Base-by-base conservation (phyloP, 2,888 invertebrate genomes). In the Caenorhabditis sinica region DNA sequence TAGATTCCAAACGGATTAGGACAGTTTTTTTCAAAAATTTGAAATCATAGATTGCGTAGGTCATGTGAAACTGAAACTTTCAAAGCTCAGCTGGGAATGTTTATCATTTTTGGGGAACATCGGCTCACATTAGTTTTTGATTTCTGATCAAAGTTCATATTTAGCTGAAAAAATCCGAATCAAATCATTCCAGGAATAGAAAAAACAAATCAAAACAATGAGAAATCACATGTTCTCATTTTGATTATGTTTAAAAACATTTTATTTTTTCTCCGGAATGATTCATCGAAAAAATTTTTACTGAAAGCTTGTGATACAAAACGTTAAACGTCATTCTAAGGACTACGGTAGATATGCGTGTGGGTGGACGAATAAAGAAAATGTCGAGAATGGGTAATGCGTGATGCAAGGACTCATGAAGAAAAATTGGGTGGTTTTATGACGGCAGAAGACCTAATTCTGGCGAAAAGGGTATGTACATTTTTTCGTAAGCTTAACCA, bases 391-490 rank as follows among this genome's bases (percentile, higher is more conserved):
- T n/a, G 17, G n/a, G 25, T 33, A n/a, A 63, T 40, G 40, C 40
- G 13, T 11, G 13, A 40, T 40, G 40, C 13, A 40, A 43, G 40
- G 43, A n/a, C 40, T 25, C 43, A 63, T 36, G 15, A 40, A 61
- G 23, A 36, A 61, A 56, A 56, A 28, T 56, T 20, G 25, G 8
- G 20, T 17, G 36, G 9, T 36, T 61, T n/a, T 17, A 61, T 36
- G 36, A 61, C 36, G 20, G 28, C 45, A 45, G n/a, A 45, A 30
- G 25, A n/a, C 9, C 61, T 61, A 61, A 61, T 61, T 65, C n/a
- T 0, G 28, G 56, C 4, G 25, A 25, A 30, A n/a, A 30, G 33
- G 33, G n/a, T 30, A 28, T 30, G 45, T 25, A 28, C 49, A 15
- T 65, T 65, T 65, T 63, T 20, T 43, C n/a, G 23, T 25, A 2